Conservation (phyloP, 2,797 vertebrate genomes). For the Miichthys miiuy region DNA sequence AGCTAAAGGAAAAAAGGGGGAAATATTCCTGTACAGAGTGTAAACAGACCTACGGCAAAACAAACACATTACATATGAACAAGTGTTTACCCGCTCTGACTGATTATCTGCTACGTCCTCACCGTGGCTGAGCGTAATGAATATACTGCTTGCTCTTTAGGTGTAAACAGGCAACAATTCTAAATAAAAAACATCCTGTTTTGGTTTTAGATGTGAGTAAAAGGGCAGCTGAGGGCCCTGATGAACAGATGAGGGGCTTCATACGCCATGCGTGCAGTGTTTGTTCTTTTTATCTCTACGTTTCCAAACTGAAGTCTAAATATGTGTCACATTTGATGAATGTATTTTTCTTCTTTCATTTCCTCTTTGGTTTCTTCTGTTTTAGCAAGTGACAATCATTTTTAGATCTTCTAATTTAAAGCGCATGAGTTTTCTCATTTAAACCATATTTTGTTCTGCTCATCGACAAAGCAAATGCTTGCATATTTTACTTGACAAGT, state of each 20-base stretch:
- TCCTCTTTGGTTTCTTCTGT: conserved; percentile 24
- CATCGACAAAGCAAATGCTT: conserved; percentile 14
- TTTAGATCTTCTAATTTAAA: conserved; percentile 29
- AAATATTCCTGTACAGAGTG: conserved; percentile 53
- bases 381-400: conserved; percentile 37
- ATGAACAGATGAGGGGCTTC: neutral
- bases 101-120: conserved; percentile 55
- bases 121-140: neutral
- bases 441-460: conserved; percentile 49
- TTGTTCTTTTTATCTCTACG: neutral
- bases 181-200: conserved; percentile 36
- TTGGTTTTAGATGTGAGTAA: neutral
- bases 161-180: conserved; percentile 33
- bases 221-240: conserved; percentile 1
- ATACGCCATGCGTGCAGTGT: neutral
- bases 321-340: conserved; percentile 38
- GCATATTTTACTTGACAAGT: conserved; percentile 33
- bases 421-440: conserved; percentile 21
- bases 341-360: conserved; percentile 12
- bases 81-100: conserved; percentile 60
- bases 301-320: conserved; percentile 20
- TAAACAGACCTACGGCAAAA: conserved; percentile 66
- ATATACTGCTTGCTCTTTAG: conserved; percentile 24
- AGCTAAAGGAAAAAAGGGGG: conserved; percentile 45
- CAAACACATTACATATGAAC: conserved; percentile 57